These are phyloP conservation scores for Chaetorhynchus papuensis DNA, from an alignment of 2,113 vertebrate species.

Conservation along the genomic window DNA sequence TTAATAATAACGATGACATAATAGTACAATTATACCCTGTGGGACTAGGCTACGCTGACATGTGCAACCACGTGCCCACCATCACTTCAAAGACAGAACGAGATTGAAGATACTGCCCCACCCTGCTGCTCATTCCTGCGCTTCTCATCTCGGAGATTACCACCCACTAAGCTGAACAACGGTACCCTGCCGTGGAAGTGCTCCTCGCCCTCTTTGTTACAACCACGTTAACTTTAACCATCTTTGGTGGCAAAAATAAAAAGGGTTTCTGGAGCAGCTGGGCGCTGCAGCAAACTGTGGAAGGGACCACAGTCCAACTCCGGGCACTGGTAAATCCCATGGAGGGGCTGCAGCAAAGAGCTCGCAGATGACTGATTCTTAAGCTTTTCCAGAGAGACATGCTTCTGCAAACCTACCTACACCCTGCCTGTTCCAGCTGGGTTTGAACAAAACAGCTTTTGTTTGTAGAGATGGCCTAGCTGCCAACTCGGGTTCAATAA, in stretches of 20 bases:
- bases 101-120: conserved; percentile 31
- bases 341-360: neutral
- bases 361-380: neutral
- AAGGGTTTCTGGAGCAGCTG: neutral
- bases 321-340: neutral
- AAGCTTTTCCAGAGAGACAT: neutral
- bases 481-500: neutral
- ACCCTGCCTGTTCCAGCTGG: neutral
- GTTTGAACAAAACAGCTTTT: neutral
- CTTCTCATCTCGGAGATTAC: conserved; percentile 1
- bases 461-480: neutral
- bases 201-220: neutral
- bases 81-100: conserved; percentile 11
- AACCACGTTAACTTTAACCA: neutral
- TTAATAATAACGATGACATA: neutral
- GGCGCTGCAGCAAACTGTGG: neutral
- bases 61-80: neutral
- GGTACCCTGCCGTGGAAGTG: neutral
- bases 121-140: neutral
- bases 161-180: neutral
- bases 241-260: neutral
- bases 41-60: neutral
- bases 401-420: neutral
- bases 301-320: neutral
- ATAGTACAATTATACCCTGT: neutral